A percentile compares a stretch with the other conserved stretches of the same genome.
Evolutionary conservation across 2,888 invertebrate species (phyloP).

Genomic region (Drosophila meridionalis): DNA sequence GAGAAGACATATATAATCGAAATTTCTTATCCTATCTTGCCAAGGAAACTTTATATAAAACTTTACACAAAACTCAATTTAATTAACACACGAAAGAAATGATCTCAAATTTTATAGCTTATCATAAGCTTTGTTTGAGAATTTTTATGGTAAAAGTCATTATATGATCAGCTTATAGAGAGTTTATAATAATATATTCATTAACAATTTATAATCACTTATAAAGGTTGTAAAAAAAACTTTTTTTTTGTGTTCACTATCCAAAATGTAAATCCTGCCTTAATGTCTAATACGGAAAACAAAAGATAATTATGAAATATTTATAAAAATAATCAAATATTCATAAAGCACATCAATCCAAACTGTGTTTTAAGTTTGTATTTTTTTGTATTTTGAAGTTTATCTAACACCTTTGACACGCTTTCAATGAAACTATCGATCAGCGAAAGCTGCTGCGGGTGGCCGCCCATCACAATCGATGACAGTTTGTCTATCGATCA

Average conservation of each 20-base stretch:
- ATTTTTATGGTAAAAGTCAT: neutral
- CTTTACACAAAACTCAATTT: neutral
- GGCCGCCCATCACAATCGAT: conserved; percentile 44
- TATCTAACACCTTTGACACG: conserved; percentile 48
- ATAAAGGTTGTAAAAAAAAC: neutral
- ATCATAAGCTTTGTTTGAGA: no score
- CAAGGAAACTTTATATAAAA: neutral
- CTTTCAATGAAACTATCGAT: conserved; percentile 47
- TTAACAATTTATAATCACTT: neutral
- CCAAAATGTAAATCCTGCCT: neutral
- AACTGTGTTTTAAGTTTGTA: neutral
- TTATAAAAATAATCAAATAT: conserved; percentile 10
- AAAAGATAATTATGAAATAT: conserved; percentile 5
- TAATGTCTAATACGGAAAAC: neutral
- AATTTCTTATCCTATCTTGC: neutral
- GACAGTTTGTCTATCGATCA: conserved; percentile 66
- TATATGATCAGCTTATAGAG: neutral
- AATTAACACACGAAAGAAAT: neutral
- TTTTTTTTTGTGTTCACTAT: neutral
- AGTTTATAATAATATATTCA: neutral
- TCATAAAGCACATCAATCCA: conserved; percentile 18
- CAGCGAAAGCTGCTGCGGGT: conserved; percentile 33
- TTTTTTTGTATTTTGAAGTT: conserved; percentile 10
- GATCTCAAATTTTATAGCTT: no score
- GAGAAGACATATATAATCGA: neutral